Conservation (phyloP, 2,888 invertebrate species). For the Parnassius mnemosyne region DNA sequence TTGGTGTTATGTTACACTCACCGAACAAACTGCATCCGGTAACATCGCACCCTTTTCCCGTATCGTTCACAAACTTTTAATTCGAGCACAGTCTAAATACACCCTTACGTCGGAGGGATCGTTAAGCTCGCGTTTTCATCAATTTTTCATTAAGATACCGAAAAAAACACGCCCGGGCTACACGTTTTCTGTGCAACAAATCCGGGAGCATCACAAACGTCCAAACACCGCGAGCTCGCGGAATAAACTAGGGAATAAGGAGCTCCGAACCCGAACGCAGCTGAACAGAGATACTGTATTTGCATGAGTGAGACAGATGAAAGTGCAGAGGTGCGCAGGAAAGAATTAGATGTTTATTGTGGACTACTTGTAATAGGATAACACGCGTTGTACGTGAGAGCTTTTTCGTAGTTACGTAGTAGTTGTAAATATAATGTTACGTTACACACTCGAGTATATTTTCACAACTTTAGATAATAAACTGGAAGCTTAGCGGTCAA, state of each 20-base stretch:
- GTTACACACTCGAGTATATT: conserved; percentile 21
- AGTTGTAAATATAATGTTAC: conserved; percentile 30
- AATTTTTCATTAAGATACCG: conserved; percentile 67
- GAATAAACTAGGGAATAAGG: conserved; percentile 64
- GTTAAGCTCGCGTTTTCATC: conserved; percentile 54
- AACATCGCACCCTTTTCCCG: conserved; percentile 54
- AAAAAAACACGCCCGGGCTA: conserved; percentile 59
- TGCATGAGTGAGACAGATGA: conserved; percentile 47
- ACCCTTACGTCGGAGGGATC: conserved; percentile 37
- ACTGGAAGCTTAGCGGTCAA: too few relatives aligned
- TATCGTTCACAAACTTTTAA: conserved; percentile 49
- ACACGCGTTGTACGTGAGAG: conserved; percentile 61
- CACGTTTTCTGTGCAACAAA: conserved; percentile 37
- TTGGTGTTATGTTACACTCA: conserved; percentile 54
- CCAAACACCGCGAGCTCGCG: conserved; percentile 52
- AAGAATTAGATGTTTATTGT: conserved; percentile 78
- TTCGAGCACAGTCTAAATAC: conserved; percentile 46
- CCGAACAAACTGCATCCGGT: conserved; percentile 43
- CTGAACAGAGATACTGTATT: conserved; percentile 40
- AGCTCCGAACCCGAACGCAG: conserved; percentile 55
- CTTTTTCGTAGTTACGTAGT: conserved; percentile 56
- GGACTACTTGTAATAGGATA: conserved; percentile 71
- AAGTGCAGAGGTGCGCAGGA: conserved; percentile 77
- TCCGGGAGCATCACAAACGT: conserved; percentile 40
- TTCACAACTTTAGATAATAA: neutral